A percentile compares a stretch with the other conserved stretches of the same genome.
Evolutionary conservation across 2,113 vertebrate species (phyloP).

Genomic region (Bathybates hornii): DNA sequence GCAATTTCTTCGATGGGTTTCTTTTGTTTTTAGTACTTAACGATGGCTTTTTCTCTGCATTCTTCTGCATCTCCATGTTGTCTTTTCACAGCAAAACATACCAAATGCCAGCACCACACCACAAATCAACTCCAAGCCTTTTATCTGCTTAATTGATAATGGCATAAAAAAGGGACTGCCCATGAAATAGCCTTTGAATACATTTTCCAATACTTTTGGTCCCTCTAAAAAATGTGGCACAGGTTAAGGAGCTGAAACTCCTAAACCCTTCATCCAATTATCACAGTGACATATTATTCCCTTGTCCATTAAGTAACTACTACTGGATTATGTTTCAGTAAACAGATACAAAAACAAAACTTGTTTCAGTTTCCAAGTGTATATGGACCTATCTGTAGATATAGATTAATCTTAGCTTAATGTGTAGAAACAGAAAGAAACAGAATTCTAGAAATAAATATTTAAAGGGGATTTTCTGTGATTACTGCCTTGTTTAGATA

Average conservation of each 20-base stretch:
- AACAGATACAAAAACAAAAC: not conserved
- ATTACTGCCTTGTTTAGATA: not conserved
- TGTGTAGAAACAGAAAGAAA: not conserved
- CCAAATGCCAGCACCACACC: not conserved
- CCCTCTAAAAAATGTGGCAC: not conserved
- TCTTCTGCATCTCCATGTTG: not conserved
- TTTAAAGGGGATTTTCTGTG: not conserved
- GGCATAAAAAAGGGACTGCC: not conserved
- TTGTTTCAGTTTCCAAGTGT: accelerated
- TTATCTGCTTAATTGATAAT: not conserved
- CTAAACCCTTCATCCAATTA: not conserved
- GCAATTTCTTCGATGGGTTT: not conserved
- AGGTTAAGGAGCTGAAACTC: not conserved
- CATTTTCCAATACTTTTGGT: not conserved
- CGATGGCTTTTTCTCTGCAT: accelerated
- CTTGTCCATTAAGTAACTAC: not conserved
- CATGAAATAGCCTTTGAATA: not conserved
- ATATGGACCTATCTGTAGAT: not conserved
- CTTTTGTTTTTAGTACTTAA: not conserved
- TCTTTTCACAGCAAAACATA: not conserved
- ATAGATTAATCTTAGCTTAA: not conserved
- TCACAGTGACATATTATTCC: not conserved
- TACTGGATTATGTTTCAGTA: not conserved
- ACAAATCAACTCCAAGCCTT: not conserved
- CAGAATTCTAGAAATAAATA: not conserved